Evolutionary conservation across 2,888 invertebrate species (phyloP), one percentile per base, ranked within the genome.

Genomic region (Aphodius sticticus): DNA sequence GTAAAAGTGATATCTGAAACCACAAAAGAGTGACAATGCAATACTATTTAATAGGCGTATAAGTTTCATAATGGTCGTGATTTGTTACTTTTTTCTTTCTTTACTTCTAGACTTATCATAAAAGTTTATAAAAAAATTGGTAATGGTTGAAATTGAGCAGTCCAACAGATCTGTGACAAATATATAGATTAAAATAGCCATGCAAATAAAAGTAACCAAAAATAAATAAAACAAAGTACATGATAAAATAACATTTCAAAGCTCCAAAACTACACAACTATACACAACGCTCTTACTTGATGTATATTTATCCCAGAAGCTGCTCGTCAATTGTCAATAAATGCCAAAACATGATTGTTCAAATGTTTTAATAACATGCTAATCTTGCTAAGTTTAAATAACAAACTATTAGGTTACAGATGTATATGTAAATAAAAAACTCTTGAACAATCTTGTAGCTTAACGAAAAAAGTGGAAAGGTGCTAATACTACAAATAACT

Each of bases 401-500:
- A 6, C 35, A 70, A 77, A 15, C 6, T n/a, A 69, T 69, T 12
- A 78, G 69, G 26, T 35, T 38, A 16, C 36, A 38, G 9, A 16
- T 76, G 38, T 70, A 36, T 15, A 79, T 70, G 35, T n/a, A 16
- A 38, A 16, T 36, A 16, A 15, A 38, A 37, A 70, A 53, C 53
- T 5, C 1, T 53, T 53, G 9, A 53, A 53, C 53, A 53, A 53
- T 53, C 53, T 53, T 53, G 53, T 12, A 53, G 53, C 53, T 53
- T 12, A 53, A 77, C 14, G 70, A 36, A 36, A 69, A 74, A 69
- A 37, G 74, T 77, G 53, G 78, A 78, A 16, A 74, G 80, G 80
- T 80, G 72, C 80, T 80, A 80, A 76, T 15, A 77, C 80, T 80
- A 80, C 80, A 80, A 80, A 80, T 78, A 80, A 80, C 36, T 74